Percentiles rank a stretch among this genome's conserved stretches.
These are phyloP conservation scores for Macrobrachium rosenbergii DNA, from an alignment of 1,140 invertebrate species.

Conservation along the genomic window DNA sequence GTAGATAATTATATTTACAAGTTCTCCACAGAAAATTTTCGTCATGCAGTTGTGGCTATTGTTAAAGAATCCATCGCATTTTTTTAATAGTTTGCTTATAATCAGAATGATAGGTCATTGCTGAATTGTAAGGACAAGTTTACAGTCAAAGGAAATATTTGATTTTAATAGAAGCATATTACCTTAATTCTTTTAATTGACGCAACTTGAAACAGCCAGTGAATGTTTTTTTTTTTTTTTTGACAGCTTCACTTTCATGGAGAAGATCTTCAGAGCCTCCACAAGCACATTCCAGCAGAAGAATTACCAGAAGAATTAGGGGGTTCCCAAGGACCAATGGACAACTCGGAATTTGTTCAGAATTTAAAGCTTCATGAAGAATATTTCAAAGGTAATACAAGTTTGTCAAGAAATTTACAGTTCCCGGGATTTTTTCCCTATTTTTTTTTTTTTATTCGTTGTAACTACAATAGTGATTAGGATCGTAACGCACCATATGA, in stretches of 20 bases:
- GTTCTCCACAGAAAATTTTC: too few species aligned
- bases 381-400: conserved; percentile 37
- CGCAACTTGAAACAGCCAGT: background rate
- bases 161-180: background rate
- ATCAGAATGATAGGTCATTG: too few species aligned
- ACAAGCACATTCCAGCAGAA: conserved; percentile 44
- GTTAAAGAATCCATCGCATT: too few species aligned
- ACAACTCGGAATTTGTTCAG: conserved; percentile 36
- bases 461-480: background rate
- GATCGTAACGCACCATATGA: too few species aligned
- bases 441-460: background rate
- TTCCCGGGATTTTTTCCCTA: background rate
- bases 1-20: too few species aligned
- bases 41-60: too few species aligned
- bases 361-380: conserved; percentile 30
- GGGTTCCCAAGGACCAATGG: conserved; percentile 27
- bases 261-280: conserved; percentile 38
- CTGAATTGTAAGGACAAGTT: background rate
- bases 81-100: too few species aligned
- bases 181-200: background rate
- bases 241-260: conserved; percentile 54
- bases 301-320: conserved; percentile 49
- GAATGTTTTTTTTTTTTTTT: background rate
- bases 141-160: background rate
- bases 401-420: background rate